A percentile compares a stretch with the other conserved stretches of the same genome.
phyloP scores from a whole-genome alignment of 2,888 invertebrate genomes.

The Colletes collaris region DNA sequence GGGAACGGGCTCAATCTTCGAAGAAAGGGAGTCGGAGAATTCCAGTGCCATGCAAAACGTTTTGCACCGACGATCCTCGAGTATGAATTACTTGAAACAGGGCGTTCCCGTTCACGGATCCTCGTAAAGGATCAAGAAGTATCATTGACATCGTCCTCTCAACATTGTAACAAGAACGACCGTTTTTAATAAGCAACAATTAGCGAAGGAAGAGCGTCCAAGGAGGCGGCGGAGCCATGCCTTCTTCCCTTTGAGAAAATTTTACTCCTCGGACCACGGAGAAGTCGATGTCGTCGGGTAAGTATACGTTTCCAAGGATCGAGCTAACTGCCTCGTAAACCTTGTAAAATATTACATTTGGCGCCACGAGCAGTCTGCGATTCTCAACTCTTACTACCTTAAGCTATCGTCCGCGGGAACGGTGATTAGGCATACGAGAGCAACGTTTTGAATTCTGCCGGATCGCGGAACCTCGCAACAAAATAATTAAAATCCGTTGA shows the following conservation, averaged over 20 bases:
- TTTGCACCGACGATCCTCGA: constrained; percentile 15
- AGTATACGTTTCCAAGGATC: constrained; percentile 60
- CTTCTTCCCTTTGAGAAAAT: constrained; percentile 33
- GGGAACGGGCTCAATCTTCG: too few species aligned
- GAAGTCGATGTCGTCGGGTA: constrained; percentile 58
- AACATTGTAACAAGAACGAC: constrained; percentile 57
- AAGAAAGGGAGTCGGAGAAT: not conserved
- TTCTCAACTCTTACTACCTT: constrained; percentile 56
- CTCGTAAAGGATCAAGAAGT: constrained; percentile 50
- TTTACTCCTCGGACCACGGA: constrained; percentile 32
- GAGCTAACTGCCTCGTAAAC: constrained; percentile 76
- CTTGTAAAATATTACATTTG: constrained; percentile 74
- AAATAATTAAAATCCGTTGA: constrained; percentile 36
- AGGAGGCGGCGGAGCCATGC: constrained; percentile 36
- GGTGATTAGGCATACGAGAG: constrained; percentile 52
- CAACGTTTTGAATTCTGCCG: constrained; percentile 29
- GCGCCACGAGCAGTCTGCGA: constrained; percentile 65
- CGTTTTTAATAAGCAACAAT: constrained; percentile 82
- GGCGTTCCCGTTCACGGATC: constrained; percentile 38
- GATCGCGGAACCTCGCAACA: constrained; percentile 23
- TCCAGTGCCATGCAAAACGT: constrained; percentile 7
- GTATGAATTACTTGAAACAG: constrained; percentile 38
- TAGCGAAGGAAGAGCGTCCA: constrained; percentile 62
- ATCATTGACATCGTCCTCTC: constrained; percentile 39
- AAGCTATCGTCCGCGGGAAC: constrained; percentile 29